These are phyloP conservation scores for Stenichneumon culpator DNA, from an alignment of 2,888 invertebrate genomes.

Conservation along the genomic window DNA sequence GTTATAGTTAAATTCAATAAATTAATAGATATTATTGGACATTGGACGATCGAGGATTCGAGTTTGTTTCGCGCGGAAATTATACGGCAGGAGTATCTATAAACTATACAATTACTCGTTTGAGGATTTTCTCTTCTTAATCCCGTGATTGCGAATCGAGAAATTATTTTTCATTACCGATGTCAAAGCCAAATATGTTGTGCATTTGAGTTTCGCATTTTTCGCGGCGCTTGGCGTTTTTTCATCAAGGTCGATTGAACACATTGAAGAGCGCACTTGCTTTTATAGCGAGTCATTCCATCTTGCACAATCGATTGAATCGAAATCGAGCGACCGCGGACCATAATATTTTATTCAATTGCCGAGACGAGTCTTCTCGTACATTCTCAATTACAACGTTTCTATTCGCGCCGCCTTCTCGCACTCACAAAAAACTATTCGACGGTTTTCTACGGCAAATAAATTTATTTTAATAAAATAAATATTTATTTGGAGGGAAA, in stretches of 20 bases:
- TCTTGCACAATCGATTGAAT: constrained; percentile 39
- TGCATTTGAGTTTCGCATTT: neutral
- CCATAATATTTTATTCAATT: constrained; percentile 58
- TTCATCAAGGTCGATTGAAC: constrained; percentile 22
- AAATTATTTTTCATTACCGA: constrained; percentile 19
- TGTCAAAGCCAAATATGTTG: constrained; percentile 47
- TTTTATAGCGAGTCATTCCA: constrained; percentile 10
- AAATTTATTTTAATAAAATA: neutral
- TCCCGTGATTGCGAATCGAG: constrained; percentile 26
- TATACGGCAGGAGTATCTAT: constrained; percentile 9
- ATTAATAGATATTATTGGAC: constrained; percentile 57
- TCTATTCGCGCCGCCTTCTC: constrained; percentile 7
- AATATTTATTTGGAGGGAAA: neutral
- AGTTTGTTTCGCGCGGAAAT: constrained; percentile 40
- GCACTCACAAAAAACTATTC: neutral
- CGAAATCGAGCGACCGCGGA: constrained; percentile 45
- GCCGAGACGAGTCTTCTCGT: constrained; percentile 67
- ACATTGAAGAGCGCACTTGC: constrained; percentile 11
- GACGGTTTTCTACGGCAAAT: neutral
- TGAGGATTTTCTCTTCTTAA: constrained; percentile 12
- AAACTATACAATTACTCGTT: constrained; percentile 22
- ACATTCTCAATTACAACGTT: constrained; percentile 46
- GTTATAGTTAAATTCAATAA: constrained; percentile 37
- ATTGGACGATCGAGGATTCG: constrained; percentile 64
- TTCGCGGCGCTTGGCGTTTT: constrained; percentile 7